A percentile compares a stretch with the other conserved stretches of the same genome.
phyloP scores from a whole-genome alignment of 2,113 vertebrate genomes.

The Poicephalus meyeri region DNA sequence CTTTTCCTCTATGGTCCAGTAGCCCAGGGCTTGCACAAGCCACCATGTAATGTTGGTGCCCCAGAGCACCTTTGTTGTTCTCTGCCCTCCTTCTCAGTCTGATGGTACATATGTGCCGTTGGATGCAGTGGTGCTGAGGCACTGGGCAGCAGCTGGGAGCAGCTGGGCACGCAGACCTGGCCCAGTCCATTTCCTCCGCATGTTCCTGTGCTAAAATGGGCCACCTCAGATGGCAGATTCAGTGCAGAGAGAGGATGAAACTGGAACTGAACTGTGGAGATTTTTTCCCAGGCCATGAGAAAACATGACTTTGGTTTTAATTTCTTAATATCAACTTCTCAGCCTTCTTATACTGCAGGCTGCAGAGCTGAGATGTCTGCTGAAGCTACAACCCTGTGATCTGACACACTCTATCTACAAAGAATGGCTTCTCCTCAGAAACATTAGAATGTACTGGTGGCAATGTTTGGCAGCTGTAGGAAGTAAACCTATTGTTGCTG shows the following conservation, averaged over 20 bases:
- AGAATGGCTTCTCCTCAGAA: neutral
- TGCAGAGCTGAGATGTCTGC: neutral
- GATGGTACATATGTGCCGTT: fast-evolving
- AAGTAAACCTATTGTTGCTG: neutral
- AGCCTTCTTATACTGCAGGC: neutral
- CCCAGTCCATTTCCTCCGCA: fast-evolving
- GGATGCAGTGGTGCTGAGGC: neutral
- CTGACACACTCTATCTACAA: fast-evolving
- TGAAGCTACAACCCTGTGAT: neutral
- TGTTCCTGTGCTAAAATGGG: neutral
- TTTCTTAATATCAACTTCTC: neutral
- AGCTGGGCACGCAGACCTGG: neutral
- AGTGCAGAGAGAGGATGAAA: neutral
- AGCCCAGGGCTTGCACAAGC: neutral
- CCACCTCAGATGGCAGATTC: neutral
- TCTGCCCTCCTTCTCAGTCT: neutral
- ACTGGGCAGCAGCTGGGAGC: neutral
- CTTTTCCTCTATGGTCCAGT: neutral
- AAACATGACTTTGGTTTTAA: neutral
- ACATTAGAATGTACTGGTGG: neutral
- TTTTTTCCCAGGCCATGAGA: neutral
- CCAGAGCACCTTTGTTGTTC: neutral
- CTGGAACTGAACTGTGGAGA: neutral
- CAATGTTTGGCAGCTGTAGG: neutral
- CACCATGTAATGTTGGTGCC: neutral